Conservation (phyloP, 2,797 vertebrate species). For the Taeniopygia guttata region DNA sequence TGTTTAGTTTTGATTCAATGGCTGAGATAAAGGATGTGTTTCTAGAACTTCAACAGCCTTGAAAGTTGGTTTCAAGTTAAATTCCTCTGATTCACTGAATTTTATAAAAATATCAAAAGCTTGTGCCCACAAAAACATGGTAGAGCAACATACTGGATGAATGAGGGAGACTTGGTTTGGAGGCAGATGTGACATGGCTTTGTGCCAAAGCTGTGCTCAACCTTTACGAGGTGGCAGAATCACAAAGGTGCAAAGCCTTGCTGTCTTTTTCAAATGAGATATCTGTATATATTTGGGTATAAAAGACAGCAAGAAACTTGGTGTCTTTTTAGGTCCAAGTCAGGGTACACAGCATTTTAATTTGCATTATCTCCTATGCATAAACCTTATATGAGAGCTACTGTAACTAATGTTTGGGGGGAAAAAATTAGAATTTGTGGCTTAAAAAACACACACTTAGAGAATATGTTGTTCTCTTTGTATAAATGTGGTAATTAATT, state of each 20-base stretch:
- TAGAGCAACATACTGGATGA: not conserved
- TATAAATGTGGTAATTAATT: not conserved
- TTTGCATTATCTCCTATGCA: not conserved
- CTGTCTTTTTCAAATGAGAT: not conserved
- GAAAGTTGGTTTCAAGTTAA: not conserved
- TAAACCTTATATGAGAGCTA: not conserved
- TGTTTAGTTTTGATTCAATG: not conserved
- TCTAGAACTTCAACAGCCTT: not conserved
- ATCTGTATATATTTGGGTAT: not conserved
- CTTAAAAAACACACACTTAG: not conserved
- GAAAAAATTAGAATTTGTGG: not conserved
- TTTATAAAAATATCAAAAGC: not conserved
- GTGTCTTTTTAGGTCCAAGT: not conserved
- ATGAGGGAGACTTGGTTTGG: not conserved
- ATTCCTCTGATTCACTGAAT: not conserved
- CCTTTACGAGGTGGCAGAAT: not conserved
- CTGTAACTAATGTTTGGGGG: not conserved
- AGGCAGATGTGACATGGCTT: not conserved
- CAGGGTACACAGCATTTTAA: not conserved
- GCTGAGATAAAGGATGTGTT: not conserved
- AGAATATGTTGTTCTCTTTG: not conserved
- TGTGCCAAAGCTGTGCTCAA: not conserved
- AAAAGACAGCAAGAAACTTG: not conserved
- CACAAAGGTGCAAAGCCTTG: fast-evolving
- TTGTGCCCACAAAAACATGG: not conserved